Conservation (phyloP, 2,113 vertebrate genomes). For the Nipponia nippon region DNA sequence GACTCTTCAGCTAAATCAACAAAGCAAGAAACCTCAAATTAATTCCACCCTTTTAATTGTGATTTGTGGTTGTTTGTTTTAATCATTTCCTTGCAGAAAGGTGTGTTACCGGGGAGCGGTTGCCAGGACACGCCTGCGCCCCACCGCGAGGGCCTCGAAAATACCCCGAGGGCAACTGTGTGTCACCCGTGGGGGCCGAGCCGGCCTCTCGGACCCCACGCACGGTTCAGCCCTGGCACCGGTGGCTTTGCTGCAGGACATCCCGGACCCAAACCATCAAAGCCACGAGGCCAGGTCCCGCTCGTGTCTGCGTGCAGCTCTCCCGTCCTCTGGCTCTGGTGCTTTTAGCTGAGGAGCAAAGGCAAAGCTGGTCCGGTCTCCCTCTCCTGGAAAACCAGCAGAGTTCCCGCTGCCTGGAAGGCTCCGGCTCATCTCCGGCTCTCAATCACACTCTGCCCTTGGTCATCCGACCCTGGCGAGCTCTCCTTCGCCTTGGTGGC, state of each 20-base stretch:
- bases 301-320: not conserved
- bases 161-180: not conserved
- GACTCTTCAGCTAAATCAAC: not conserved
- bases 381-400: not conserved
- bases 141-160: rapidly evolving
- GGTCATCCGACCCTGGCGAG: not conserved
- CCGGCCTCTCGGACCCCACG: rapidly evolving
- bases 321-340: no score
- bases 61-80: not conserved
- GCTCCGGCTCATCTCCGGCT: not conserved
- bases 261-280: not conserved
- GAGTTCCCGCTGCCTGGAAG: not conserved
- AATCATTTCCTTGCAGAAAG: not conserved
- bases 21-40: not conserved
- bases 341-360: not conserved
- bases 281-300: not conserved
- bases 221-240: not conserved
- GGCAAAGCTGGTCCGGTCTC: not conserved
- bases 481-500: not conserved
- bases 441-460: not conserved
- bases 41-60: not conserved
- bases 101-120: not conserved
- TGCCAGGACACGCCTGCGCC: rapidly evolving
- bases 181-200: not conserved
- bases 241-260: not conserved